Base-by-base conservation (phyloP, 1,140 invertebrate genomes). In the roundworm (Caenorhabditis elegans) region DNA sequence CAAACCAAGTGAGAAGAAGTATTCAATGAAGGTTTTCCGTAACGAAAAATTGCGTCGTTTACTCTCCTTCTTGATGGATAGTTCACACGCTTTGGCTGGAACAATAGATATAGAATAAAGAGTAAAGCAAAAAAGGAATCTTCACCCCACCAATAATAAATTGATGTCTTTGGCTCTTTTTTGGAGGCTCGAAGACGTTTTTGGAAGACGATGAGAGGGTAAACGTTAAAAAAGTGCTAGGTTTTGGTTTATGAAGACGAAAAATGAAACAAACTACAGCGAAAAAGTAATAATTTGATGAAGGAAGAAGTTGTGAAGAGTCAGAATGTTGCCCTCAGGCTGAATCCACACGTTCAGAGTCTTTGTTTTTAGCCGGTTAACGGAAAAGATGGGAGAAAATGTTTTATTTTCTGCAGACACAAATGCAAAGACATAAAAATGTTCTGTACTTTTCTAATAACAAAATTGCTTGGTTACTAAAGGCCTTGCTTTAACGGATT, bases 201-300 rank as follows among this genome's bases (percentile, higher is more conserved):
- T 70, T 70, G 34, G 34, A 39, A 70, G 60, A 39, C 36, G 60
- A 70, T 31, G 26, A 22, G 17, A 34, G 13, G 34, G 24, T 13
- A 39, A 70, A 70, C 31, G 60, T 11, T 26, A 70, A 70, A n/a
- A 70, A 70, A 39, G 31, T 70, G 60, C 60, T 39, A 24, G 55
- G 28, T 26, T 13, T 70, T 17, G 22, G 17, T 70, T 26, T 70
- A 34, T 34, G 3, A 26, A 70, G 22, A 70, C 31, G 43, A 70
- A 70, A 36, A 24, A 70, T n/a, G 43, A 70, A 70, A 36, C 31
- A 70, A 70, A 43, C 60, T 70, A 70, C 60, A 70, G 60, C 60
- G 24, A 70, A 70, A 70, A 70, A 70, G 60, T 70, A 70, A 70
- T 70, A 70, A 70, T 70, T 70, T 39, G 60, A 70, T 70, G 60